A percentile compares a stretch with the other conserved stretches of the same genome.
Evolutionary conservation across 1,140 invertebrate genomes (phyloP).

Genomic region (Gonioctena quinquepunctata): DNA sequence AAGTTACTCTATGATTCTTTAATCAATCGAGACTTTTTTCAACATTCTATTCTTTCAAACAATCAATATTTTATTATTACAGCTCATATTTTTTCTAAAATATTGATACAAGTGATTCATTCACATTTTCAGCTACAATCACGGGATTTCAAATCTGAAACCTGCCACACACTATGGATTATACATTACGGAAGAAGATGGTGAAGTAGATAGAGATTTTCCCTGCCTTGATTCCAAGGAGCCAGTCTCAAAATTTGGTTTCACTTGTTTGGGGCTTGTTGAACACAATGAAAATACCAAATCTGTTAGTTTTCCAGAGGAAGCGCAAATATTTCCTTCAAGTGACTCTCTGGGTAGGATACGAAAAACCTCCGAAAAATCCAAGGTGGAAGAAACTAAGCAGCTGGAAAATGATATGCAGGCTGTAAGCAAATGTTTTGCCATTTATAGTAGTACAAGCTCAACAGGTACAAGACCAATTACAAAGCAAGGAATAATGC

Average conservation of each 20-base stretch:
- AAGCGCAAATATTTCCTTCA: constrained; percentile 7
- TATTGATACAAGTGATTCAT: no score
- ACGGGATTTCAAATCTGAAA: constrained; percentile 63
- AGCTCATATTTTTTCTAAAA: no score
- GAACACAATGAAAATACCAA: constrained; percentile 37
- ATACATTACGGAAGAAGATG: constrained; percentile 94
- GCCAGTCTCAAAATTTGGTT: constrained; percentile 90
- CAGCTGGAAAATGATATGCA: constrained; percentile 33
- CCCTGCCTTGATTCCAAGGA: constrained; percentile 86
- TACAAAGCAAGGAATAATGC: no score
- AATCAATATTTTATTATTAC: no score
- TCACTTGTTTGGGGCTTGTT: constrained; percentile 71
- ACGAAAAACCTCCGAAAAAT: constrained; percentile 27
- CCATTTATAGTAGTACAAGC: no score
- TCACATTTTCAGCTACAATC: constrained; percentile 59
- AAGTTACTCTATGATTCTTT: no score
- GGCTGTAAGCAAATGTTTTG: not conserved
- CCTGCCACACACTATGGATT: constrained; percentile 76
- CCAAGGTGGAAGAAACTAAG: constrained; percentile 39
- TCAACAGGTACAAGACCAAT: no score
- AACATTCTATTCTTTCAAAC: no score
- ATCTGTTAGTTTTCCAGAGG: constrained; percentile 26
- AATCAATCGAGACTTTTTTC: no score
- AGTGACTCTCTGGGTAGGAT: constrained; percentile 10
- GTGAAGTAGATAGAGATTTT: constrained; percentile 94